Base-by-base conservation (phyloP, 2,797 vertebrate genomes). In the Pipistrellus nathusii region DNA sequence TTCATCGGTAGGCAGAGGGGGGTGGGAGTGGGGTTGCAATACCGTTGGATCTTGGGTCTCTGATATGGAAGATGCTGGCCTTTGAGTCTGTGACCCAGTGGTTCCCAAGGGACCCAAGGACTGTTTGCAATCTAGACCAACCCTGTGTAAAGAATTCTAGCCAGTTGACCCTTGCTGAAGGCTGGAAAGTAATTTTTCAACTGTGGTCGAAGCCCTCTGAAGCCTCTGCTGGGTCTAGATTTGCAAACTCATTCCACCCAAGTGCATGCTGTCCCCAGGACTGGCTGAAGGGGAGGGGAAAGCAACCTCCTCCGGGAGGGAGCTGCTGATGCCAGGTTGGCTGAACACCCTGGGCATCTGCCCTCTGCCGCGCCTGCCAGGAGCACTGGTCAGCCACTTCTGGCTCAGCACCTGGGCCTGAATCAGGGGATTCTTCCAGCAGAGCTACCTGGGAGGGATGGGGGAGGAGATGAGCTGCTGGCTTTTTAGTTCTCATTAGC, bases 161-260 rank as follows among this genome's bases (percentile, higher is more conserved):
- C n/a, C 8, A 8, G 30, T 1, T 0, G 1, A 41, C 71, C 84
- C 77, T 85, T 41, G 38, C 76, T 32, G 30, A 55, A 95, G 75
- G 82, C 41, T 85, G 12, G 51, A 62, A 93, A 92, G 85, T 38
- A 17, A 20, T 77, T 85, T 91, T 91, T 46, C 2, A 30, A n/a
- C 25, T 8, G 27, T 69, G 77, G 72, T 73, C 84, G 25, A 93
- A 86, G 62, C 55, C 68, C 46, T 87, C 73, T 20, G 46, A 76
- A 55, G 62, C 38, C 41, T 88, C 38, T 72, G 68, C 76, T 14
- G 89, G 76, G 69, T 77, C 80, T 51, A 35, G 72, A 21, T 80
- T 85, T 85, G n/a, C 86, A 80, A 66, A 82, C 48, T 81, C 66
- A 55, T 68, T 41, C 25, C 62, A 69, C 5, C 0, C 5, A 8